A percentile compares a stretch with the other conserved stretches of the same genome.
Evolutionary conservation across 2,797 vertebrate genomes (phyloP).

Genomic region (Thaleichthys pacificus): DNA sequence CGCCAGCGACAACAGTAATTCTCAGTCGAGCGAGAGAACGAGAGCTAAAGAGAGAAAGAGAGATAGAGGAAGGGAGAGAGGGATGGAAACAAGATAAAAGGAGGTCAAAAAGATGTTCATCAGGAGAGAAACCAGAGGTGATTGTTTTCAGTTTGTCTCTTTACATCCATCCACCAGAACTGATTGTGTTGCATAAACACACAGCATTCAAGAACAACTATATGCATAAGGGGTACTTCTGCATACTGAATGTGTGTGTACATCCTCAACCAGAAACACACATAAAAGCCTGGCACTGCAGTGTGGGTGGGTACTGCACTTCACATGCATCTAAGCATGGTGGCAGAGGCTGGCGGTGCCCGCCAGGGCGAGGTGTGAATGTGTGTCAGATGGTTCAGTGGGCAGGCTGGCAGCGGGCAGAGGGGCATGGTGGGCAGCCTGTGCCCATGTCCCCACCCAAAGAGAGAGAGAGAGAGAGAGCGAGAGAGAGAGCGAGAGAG

Average conservation of each 20-base stretch:
- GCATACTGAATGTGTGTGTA: slow-evolving; percentile 1
- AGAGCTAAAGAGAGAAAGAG: background rate
- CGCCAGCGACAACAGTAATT: slow-evolving; percentile 60
- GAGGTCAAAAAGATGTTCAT: background rate
- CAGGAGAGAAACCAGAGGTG: too few relatives aligned
- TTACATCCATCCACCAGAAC: slow-evolving; percentile 23
- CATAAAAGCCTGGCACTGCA: slow-evolving; percentile 37
- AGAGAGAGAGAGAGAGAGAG: slow-evolving; percentile 46
- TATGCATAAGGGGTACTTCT: too few relatives aligned
- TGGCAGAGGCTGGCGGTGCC: slow-evolving; percentile 47
- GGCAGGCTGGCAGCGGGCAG: slow-evolving; percentile 80
- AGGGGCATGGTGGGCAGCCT: slow-evolving; percentile 67
- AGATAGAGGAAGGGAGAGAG: background rate
- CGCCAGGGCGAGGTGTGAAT: slow-evolving; percentile 90
- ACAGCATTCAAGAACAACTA: too few relatives aligned
- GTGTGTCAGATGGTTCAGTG: slow-evolving; percentile 92
- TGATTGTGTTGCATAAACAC: slow-evolving; percentile 21
- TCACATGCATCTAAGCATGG: slow-evolving; percentile 56
- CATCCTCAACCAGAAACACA: slow-evolving; percentile 2
- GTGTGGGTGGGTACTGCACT: slow-evolving; percentile 73
- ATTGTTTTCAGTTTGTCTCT: too few relatives aligned
- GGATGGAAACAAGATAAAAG: background rate
- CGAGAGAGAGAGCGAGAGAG: slow-evolving; percentile 52
- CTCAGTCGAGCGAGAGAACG: slow-evolving; percentile 50
- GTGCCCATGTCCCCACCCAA: slow-evolving; percentile 47